Base-by-base conservation (phyloP, 2,888 invertebrate genomes). In the Agrilus mali region DNA sequence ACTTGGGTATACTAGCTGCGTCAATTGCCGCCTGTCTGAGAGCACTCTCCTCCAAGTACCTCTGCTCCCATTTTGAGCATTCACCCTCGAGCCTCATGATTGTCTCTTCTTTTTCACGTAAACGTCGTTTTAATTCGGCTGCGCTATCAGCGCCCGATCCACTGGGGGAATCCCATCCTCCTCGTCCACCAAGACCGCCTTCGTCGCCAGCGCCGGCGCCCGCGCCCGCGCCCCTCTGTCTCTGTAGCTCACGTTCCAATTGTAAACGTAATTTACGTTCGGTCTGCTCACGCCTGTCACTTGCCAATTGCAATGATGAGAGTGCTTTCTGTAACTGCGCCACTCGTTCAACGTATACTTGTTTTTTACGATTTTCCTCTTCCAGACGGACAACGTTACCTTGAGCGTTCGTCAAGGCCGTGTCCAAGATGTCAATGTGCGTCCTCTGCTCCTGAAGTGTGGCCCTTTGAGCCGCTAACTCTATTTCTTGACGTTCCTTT, bases 401-500 rank as follows among this genome's bases (percentile, higher is more conserved):
- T 67, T 93, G 93, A 6, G 92, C 90, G 67, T 89, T 92, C 43
- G 86, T 86, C 49, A 94, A 74, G 43, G 93, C 93, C 17, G 85
- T 88, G 63, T 94, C 92, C 41, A 94, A 73, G 55, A 94, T 89
- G 57, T 89, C 90, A 60, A 93, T 92, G 65, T 93, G 92, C 20
- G 86, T 89, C 48, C 92, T 74, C 62, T 93, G 93, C 60, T 94
- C 93, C 61, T 90, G 87, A 47, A 93, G 67, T 12, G 92, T 92
- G 13, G 86, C 86, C 54, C 87, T 73, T 63, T 92, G 90, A 1
- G 92, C 89, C 13, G 86, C 80, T 59, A 93, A 73, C 68, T 95
- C 93, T 48, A 92, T 86, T 67, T 92, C 90, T 61, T 93, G 88
- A 33, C 90, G 72, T 63, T 94, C 93, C 64, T 89, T 90, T n/a